phyloP scores from a whole-genome alignment of 2,797 vertebrate genomes.

The Ispidina lecontei region DNA sequence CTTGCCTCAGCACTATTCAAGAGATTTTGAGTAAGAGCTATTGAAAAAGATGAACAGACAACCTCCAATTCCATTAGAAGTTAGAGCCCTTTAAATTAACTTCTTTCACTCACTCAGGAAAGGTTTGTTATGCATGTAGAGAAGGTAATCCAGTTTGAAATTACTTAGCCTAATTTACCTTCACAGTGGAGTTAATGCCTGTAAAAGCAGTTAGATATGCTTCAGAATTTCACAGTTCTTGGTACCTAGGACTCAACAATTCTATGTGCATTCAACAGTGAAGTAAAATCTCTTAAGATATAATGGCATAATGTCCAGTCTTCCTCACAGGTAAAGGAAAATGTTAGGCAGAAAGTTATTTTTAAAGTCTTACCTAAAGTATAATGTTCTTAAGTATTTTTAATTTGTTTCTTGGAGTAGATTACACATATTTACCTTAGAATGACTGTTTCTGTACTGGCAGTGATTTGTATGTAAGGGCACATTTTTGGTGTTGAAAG shows the following conservation, averaged over 20 bases:
- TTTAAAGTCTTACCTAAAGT: not conserved
- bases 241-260: not conserved
- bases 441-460: not conserved
- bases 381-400: not conserved
- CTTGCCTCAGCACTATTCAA: not conserved
- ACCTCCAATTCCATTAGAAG: not conserved
- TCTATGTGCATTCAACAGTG: not conserved
- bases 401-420: not conserved
- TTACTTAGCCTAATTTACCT: not conserved
- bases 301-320: not conserved
- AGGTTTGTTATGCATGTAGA: not conserved
- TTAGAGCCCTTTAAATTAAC: not conserved
- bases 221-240: not conserved
- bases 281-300: not conserved
- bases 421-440: not conserved
- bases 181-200: not conserved
- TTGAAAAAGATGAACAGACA: not conserved
- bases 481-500: not conserved
- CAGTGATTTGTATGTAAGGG: not conserved
- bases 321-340: not conserved
- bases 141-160: slow-evolving; percentile 2
- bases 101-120: not conserved
- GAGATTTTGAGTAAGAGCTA: not conserved
- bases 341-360: not conserved
- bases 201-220: not conserved